Conservation (phyloP, 2,888 invertebrate species). For the Villa cingulata region DNA sequence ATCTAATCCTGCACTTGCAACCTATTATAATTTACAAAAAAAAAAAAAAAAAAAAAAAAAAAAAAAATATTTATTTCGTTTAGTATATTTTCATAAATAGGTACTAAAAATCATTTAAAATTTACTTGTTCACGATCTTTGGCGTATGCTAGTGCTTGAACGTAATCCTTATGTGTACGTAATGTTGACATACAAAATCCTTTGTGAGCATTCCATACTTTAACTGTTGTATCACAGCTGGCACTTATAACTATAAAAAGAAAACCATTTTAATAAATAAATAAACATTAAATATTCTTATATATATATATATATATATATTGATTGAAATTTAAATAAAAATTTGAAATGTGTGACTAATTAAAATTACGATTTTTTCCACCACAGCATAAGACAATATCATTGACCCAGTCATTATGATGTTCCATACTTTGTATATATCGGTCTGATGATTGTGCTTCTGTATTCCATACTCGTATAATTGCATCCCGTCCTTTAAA, state of each 20-base stretch:
- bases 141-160: conserved; percentile 93
- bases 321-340: no score
- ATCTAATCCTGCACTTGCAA: conserved; percentile 94
- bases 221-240: conserved; percentile 97
- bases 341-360: no score
- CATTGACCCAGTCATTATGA: conserved; percentile 99
- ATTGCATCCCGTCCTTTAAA: conserved; percentile 78
- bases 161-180: conserved; percentile 96
- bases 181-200: conserved; percentile 99
- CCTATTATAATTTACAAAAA: conserved; percentile 11
- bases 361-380: conserved; percentile 81
- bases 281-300: background rate
- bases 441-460: conserved; percentile 46
- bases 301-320: no score
- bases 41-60: background rate
- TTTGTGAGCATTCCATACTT: conserved; percentile 99
- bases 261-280: no score
- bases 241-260: conserved; percentile 82
- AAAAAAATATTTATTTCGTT: background rate
- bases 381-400: conserved; percentile 93
- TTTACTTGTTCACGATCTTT: conserved; percentile 78
- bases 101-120: no score
- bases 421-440: conserved; percentile 97
- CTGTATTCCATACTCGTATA: conserved; percentile 79
- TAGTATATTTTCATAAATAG: no score